Percentiles rank a stretch among this genome's conserved stretches.
Conservation (phyloP, 2,113 vertebrate species). For the Amazona guildingii region DNA sequence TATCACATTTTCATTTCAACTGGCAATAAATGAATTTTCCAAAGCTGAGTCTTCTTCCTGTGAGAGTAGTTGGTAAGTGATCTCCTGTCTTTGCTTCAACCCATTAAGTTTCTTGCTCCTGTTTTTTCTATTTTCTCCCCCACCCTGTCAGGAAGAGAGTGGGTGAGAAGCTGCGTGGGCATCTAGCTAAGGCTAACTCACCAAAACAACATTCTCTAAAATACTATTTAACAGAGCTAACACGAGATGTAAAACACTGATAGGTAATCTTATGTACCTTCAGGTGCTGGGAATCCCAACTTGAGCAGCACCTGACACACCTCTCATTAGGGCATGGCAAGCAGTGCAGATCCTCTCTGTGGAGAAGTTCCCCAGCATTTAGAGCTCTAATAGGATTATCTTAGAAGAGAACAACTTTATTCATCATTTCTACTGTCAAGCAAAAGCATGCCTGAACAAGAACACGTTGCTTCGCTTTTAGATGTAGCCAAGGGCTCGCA, state of each 20-base stretch:
- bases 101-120: background rate
- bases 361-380: background rate
- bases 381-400: background rate
- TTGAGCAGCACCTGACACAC: background rate
- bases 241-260: background rate
- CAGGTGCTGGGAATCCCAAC: background rate
- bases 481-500: background rate
- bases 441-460: background rate
- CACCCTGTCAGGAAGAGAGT: background rate
- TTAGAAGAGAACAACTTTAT: background rate
- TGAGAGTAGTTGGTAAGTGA: background rate
- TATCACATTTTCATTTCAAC: background rate
- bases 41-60: background rate
- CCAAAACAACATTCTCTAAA: background rate
- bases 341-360: accelerated
- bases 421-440: background rate
- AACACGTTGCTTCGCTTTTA: background rate
- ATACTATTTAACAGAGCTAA: background rate
- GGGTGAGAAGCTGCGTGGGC: background rate
- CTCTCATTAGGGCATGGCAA: background rate
- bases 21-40: background rate
- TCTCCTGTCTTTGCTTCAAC: background rate
- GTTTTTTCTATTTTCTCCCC: background rate
- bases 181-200: background rate
- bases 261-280: background rate